Conservation (phyloP, 2,888 invertebrate genomes). For the Malthinus flaveolus region DNA sequence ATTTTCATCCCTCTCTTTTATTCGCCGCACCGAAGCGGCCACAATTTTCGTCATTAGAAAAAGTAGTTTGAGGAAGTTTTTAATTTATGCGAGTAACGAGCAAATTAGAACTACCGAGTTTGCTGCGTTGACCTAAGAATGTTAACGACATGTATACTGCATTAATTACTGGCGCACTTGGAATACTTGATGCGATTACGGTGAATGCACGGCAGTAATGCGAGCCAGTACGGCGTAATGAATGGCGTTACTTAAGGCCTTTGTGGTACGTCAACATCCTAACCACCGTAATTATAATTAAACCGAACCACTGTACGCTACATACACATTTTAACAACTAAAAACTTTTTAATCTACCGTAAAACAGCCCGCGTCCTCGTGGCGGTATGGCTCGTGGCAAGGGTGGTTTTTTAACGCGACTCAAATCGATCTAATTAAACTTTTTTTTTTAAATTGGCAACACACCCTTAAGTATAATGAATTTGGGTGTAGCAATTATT, state of each 20-base stretch:
- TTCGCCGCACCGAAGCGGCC: no score
- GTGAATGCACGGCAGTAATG: slow-evolving; percentile 45
- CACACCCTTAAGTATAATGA: slow-evolving; percentile 39
- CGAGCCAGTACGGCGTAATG: slow-evolving; percentile 41
- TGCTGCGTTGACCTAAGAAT: slow-evolving; percentile 46
- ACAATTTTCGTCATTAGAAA: slow-evolving; percentile 18
- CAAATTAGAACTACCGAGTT: slow-evolving; percentile 35
- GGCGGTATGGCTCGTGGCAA: no score
- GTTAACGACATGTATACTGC: slow-evolving; percentile 51
- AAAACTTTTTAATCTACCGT: neutral
- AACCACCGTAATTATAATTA: slow-evolving; percentile 38
- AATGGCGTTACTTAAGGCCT: slow-evolving; percentile 43
- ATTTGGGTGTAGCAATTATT: slow-evolving; percentile 43
- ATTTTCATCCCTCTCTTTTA: slow-evolving; percentile 32
- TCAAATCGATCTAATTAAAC: no score
- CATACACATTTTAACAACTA: neutral
- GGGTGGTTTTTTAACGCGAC: no score
- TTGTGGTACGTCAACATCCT: slow-evolving; percentile 37
- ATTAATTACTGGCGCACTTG: slow-evolving; percentile 51
- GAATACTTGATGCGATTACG: slow-evolving; percentile 50
- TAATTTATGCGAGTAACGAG: slow-evolving; percentile 35
- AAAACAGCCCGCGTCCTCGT: neutral
- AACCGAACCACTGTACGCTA: slow-evolving; percentile 13
- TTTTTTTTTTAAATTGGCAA: slow-evolving; percentile 34
- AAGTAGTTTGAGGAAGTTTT: slow-evolving; percentile 20